Base-by-base conservation (phyloP, 2,797 vertebrate genomes). In the Trachurus trachurus region DNA sequence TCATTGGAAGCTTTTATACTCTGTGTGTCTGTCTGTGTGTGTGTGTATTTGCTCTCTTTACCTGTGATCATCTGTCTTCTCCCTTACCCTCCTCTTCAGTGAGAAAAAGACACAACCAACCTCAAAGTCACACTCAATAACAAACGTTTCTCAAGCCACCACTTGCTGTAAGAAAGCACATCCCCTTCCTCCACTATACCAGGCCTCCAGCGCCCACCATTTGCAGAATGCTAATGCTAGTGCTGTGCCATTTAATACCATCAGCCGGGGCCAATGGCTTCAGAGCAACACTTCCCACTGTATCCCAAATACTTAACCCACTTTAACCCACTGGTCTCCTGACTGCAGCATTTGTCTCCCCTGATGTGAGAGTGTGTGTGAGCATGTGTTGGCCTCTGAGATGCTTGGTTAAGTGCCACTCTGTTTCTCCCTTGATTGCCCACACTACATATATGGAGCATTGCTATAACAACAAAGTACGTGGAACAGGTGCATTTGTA, bases 81-180 rank as follows among this genome's bases (percentile, higher is more conserved):
- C 65, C 77, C 77, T 77, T 64, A 65, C 66, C 74, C 42, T 69
- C 39, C 61, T 74, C 44, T 65, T 78, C 17, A n/a, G 49, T 22
- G 50, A 73, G 90, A 84, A 75, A 85, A 76, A 88, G 88, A 83
- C 59, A 62, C 68, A 78, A 45, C 42, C 26, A 1, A 78, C 77
- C 81, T 88, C 77, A 87, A 85, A 86, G 87, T 89, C 84, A 76
- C 78, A 77, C 80, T 89, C 74, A 87, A 84, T 69, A 83, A 72
- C 77, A 87, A 83, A 78, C 37, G 12, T 54, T 78, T 86, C 56
- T 80, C 68, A 76, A 83, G 80, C 78, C 82, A 72, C 54, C 82
- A 78, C 81, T 89, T 82, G 69, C 57, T 76, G 26, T 67, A 77
- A 75, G 85, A 68, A 7, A 37, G 34, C 11, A 6, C 10, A 7